Conservation (phyloP, 1,140 invertebrate species). For the Argopecten irradians region DNA sequence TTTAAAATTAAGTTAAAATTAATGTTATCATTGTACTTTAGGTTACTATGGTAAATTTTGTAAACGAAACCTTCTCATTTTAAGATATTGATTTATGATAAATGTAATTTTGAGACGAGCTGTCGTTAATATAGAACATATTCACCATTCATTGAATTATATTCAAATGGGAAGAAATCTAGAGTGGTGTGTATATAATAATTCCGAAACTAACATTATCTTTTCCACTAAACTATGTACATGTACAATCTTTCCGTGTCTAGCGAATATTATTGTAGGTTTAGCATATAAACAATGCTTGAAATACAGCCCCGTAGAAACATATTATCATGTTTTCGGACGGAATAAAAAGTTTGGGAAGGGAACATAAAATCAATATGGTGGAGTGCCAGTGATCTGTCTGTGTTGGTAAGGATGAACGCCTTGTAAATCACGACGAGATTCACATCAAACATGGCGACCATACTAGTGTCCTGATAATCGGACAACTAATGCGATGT, state of each 20-base stretch:
- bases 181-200: too few species aligned
- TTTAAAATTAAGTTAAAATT: too few species aligned
- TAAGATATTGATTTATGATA: too few species aligned
- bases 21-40: too few species aligned
- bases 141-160: too few species aligned
- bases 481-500: not conserved
- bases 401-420: not conserved
- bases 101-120: too few species aligned
- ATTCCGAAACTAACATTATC: not conserved
- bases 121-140: too few species aligned
- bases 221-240: not conserved
- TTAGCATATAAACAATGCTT: not conserved
- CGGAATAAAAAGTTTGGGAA: not conserved
- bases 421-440: not conserved
- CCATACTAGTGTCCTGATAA: not conserved
- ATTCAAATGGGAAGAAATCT: not conserved
- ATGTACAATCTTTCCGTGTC: not conserved
- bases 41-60: too few species aligned
- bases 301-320: not conserved
- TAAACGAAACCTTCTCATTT: too few species aligned
- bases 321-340: constrained; percentile 1
- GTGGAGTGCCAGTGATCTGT: not conserved
- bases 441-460: not conserved
- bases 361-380: not conserved
- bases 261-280: not conserved